phyloP scores from a whole-genome alignment of 2,113 vertebrate genomes.

The Empidonax alnorum region DNA sequence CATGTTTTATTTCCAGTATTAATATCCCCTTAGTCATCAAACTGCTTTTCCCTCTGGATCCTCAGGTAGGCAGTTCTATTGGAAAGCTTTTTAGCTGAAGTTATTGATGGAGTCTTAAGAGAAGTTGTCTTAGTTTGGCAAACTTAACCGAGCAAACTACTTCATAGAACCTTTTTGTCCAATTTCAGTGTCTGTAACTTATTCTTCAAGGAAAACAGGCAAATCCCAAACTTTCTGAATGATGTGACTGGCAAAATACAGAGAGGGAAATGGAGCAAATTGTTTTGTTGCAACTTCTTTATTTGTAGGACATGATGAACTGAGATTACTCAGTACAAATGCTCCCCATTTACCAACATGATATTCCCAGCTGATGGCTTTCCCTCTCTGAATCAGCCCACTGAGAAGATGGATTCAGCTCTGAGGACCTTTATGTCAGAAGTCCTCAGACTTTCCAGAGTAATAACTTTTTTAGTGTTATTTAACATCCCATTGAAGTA shows the following conservation, averaged over 20 bases:
- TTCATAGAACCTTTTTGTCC: not conserved
- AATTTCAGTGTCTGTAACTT: not conserved
- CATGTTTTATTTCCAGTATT: not conserved
- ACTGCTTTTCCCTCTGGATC: not conserved
- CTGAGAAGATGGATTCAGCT: slow-evolving; percentile 10
- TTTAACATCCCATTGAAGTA: not conserved
- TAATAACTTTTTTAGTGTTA: not conserved
- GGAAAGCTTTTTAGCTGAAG: not conserved
- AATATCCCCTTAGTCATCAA: not conserved
- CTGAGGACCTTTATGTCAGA: slow-evolving; percentile 4
- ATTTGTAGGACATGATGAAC: not conserved
- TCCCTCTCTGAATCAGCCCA: not conserved
- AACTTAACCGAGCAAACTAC: not conserved
- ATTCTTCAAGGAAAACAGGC: not conserved
- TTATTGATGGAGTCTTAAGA: not conserved
- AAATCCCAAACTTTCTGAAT: not conserved
- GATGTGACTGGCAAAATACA: not conserved
- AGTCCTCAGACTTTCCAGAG: not conserved
- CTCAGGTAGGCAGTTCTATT: not conserved
- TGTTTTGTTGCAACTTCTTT: not conserved
- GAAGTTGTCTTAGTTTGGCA: not conserved
- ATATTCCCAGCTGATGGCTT: not conserved
- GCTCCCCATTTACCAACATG: accelerated
- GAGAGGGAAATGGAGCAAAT: not conserved
- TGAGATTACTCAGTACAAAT: not conserved